Evolutionary conservation across 2,888 invertebrate genomes (phyloP).

Genomic region (Mythimna vitellina): DNA sequence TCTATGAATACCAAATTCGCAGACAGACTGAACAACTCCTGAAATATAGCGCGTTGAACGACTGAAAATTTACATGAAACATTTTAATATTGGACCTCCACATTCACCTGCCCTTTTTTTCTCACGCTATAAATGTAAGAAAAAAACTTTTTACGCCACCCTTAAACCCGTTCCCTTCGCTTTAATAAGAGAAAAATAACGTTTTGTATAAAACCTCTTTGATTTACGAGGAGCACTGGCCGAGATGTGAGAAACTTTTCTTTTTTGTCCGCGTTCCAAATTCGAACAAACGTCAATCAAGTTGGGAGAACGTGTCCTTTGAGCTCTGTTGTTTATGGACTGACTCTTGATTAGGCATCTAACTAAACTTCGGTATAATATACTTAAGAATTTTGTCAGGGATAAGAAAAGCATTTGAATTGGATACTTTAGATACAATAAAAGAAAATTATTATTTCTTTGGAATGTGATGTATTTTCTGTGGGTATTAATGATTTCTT

Average conservation of each 20-base stretch:
- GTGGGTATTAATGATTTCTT: too few species aligned
- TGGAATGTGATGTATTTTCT: too few species aligned
- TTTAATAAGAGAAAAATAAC: conserved; percentile 67
- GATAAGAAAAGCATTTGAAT: conserved; percentile 42
- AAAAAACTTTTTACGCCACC: conserved; percentile 65
- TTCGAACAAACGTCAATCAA: conserved; percentile 77
- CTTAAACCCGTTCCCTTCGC: conserved; percentile 67
- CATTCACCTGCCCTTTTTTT: conserved; percentile 87
- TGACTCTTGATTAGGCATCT: conserved; percentile 58
- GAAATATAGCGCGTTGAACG: conserved; percentile 85
- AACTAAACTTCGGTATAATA: conserved; percentile 44
- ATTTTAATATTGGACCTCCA: conserved; percentile 87
- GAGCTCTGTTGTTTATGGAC: conserved; percentile 63
- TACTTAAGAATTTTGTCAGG: conserved; percentile 51
- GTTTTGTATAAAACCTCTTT: conserved; percentile 72
- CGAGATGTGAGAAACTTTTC: conserved; percentile 72
- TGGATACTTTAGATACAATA: conserved; percentile 9
- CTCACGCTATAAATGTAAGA: conserved; percentile 84
- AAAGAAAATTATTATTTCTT: too few species aligned
- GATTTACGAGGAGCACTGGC: conserved; percentile 69
- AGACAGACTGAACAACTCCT: conserved; percentile 82
- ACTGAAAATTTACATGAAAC: conserved; percentile 90
- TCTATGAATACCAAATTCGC: conserved; percentile 87
- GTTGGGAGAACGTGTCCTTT: conserved; percentile 68
- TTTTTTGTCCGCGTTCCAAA: conserved; percentile 69